Conservation (phyloP, 2,888 invertebrate genomes). For the Caenorhabditis macrosperma region DNA sequence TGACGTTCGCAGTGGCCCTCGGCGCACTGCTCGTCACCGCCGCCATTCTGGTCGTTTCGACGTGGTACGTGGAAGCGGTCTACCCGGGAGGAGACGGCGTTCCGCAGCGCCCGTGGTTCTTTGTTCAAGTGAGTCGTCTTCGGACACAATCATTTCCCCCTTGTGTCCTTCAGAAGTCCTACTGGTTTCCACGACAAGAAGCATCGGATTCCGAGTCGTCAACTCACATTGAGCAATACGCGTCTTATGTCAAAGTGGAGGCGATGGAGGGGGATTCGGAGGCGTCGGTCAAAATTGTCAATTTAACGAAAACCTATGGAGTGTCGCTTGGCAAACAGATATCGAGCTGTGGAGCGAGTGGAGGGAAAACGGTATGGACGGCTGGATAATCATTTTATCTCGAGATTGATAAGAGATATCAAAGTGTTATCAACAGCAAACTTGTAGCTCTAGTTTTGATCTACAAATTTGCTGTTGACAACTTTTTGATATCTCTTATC, state of each 20-base stretch:
- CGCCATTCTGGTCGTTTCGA: slow-evolving; percentile 86
- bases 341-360: slow-evolving; percentile 69
- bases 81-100: slow-evolving; percentile 89
- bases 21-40: slow-evolving; percentile 72
- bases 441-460: too few species aligned
- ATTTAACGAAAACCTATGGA: slow-evolving; percentile 73
- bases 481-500: too few species aligned
- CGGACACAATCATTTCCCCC: too few species aligned
- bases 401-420: too few species aligned
- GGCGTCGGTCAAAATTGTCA: slow-evolving; percentile 67
- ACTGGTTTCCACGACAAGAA: slow-evolving; percentile 73
- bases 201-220: too few species aligned
- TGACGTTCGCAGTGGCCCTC: slow-evolving; percentile 70
- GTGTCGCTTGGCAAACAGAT: slow-evolving; percentile 73
- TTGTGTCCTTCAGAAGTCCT: slow-evolving; percentile 69
- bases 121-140: slow-evolving; percentile 82
- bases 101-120: slow-evolving; percentile 87
- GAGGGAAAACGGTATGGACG: slow-evolving; percentile 59
- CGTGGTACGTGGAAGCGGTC: slow-evolving; percentile 91
- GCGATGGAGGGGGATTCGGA: slow-evolving; percentile 39
- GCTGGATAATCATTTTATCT: too few species aligned
- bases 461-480: too few species aligned
- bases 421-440: too few species aligned
- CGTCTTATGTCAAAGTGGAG: slow-evolving; percentile 39
- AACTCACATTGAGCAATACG: slow-evolving; percentile 5